Evolutionary conservation across 2,888 invertebrate genomes (phyloP), one percentile per base, ranked within the genome.

Genomic region (Bhutanitis thaidina): DNA sequence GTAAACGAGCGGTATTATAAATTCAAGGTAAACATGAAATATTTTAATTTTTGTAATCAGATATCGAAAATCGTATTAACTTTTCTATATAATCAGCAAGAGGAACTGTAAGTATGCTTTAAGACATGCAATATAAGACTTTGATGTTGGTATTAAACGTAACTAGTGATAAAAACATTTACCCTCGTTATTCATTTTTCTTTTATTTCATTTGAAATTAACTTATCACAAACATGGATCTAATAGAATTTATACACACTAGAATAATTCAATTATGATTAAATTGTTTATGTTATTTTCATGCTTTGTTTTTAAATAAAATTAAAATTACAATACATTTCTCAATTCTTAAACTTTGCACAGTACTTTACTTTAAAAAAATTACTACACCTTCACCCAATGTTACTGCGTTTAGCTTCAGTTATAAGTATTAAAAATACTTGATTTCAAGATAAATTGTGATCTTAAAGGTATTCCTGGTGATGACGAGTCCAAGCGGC

Each of bases 401-500:
- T 1, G 12, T 12, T 9, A 1, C n/a, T 1, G 8, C 0, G 13
- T 8, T 25, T 12, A n/a, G 7, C 10, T 12, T 12, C 2, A 25
- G 16, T 1, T 16, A 20, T n/a, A 16, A 16, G 3, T n/a, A n/a
- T 14, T 37, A 20, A 20, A 20, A 20, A 20, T 20, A 10, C 5
- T 25, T 9, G 3, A 13, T 15, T 30, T 49, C 29, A 30, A 30
- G 8, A 7, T 32, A 1, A 7, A 12, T 25, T 20, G 4, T 41
- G 2, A 14, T 47, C 41, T 43, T 14, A 13, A 41, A 89, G 90
- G 90, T 77, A 92, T 93, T 65, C 90, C 91, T 52, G 96, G 96
- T 27, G 97, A 97, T 69, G 97, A 97, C 67, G 96, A 97, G 67
- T 92, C 94, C 10, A 97, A 97, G 81, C 90, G 96, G 72, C 96